These are phyloP conservation scores for Megaceryle maxima DNA, from an alignment of 2,113 vertebrate genomes.

Conservation along the genomic window DNA sequence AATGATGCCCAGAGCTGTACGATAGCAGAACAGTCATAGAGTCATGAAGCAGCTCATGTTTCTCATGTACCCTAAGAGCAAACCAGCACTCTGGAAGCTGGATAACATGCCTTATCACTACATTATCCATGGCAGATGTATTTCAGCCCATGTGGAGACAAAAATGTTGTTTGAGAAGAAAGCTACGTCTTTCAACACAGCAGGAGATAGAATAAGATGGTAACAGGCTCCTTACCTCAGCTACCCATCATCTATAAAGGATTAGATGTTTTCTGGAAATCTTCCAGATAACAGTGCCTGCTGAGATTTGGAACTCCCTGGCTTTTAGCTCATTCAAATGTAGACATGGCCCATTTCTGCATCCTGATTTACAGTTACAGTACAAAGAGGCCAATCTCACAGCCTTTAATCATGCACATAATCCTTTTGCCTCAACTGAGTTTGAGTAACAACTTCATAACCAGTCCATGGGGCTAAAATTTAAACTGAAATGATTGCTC, in stretches of 20 bases:
- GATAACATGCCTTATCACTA: background rate
- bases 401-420: background rate
- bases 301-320: constrained; percentile 24
- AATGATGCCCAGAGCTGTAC: fast-evolving
- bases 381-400: background rate
- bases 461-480: background rate
- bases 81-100: background rate
- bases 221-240: constrained; percentile 16
- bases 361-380: background rate
- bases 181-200: constrained; percentile 22
- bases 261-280: constrained; percentile 33
- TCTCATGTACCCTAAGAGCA: background rate
- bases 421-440: background rate
- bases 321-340: constrained; percentile 5
- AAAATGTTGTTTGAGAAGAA: constrained; percentile 11
- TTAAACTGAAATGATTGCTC: background rate
- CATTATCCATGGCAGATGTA: background rate
- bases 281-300: constrained; percentile 22
- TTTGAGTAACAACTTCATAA: constrained; percentile 5
- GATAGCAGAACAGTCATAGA: background rate
- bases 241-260: constrained; percentile 2
- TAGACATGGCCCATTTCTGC: background rate
- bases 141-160: background rate
- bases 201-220: constrained; percentile 27
- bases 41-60: background rate